phyloP scores from a whole-genome alignment of 2,797 vertebrate genomes.

The Pempheris klunzingeri region DNA sequence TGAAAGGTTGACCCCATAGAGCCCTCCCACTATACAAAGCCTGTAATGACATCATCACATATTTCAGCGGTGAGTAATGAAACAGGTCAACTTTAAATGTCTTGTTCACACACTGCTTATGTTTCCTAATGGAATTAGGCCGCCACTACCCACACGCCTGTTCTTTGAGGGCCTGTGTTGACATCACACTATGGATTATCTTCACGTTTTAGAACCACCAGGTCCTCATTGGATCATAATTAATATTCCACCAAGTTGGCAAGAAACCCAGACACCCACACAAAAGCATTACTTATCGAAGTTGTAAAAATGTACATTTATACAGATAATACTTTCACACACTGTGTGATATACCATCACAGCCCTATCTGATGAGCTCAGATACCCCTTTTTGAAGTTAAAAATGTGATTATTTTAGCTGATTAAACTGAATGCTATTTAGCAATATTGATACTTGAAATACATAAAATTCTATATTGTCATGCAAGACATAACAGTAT shows the following conservation, averaged over 20 bases:
- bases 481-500: fast-evolving
- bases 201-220: neutral
- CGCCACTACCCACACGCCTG: conserved; percentile 38
- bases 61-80: conserved; percentile 79
- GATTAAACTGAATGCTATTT: neutral
- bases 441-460: neutral
- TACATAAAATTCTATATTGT: no score
- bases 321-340: neutral
- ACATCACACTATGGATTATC: conserved; percentile 1
- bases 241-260: neutral
- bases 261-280: neutral
- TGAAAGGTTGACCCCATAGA: conserved; percentile 45
- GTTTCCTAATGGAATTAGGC: conserved; percentile 69
- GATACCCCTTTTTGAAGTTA: neutral
- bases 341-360: neutral
- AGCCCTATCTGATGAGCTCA: neutral
- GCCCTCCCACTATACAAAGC: conserved; percentile 64
- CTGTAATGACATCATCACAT: conserved; percentile 80
- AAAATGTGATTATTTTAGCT: neutral
- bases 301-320: neutral
- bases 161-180: conserved; percentile 27
- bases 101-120: conserved; percentile 82
- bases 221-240: neutral
- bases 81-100: conserved; percentile 74
- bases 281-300: neutral